Percentiles rank a stretch among this genome's conserved stretches.
Evolutionary conservation across 2,797 vertebrate genomes (phyloP).

Genomic region (Mycteria americana): DNA sequence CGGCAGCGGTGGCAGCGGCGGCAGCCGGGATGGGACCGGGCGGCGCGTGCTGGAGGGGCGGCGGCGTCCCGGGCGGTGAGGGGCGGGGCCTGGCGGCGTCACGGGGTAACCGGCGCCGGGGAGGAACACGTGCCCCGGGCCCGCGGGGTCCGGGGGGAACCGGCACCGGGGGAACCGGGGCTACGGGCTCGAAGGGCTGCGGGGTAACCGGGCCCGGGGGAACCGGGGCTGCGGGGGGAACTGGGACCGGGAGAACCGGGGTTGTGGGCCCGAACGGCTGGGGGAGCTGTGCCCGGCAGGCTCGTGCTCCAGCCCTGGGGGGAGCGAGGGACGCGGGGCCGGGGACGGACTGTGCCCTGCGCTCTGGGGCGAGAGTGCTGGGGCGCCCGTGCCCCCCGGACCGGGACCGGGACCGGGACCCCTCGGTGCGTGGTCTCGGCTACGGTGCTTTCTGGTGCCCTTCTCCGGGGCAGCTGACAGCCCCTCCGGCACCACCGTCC

Average conservation of each 20-base stretch:
- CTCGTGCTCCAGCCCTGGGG: neutral
- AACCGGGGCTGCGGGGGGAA: too few species aligned
- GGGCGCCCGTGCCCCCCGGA: neutral
- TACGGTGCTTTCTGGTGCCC: neutral
- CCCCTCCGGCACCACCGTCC: neutral
- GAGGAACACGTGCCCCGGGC: neutral
- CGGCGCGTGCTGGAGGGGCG: neutral
- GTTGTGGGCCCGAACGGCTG: neutral
- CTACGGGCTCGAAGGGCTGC: too few species aligned
- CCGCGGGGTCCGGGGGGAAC: neutral
- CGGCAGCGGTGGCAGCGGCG: neutral
- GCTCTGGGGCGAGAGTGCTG: too few species aligned
- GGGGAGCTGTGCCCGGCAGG: neutral
- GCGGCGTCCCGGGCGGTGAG: neutral
- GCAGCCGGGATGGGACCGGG: neutral
- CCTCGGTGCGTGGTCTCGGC: neutral
- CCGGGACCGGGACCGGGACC: too few species aligned
- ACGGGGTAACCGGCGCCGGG: neutral
- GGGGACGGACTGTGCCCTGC: neutral
- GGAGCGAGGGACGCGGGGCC: neutral
- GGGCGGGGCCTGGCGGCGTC: neutral
- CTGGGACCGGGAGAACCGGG: too few species aligned
- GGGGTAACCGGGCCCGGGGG: too few species aligned
- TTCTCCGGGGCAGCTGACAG: too few species aligned
- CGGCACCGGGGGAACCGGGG: neutral